phyloP scores from a whole-genome alignment of 2,888 invertebrate species.

The Lithodes maja region DNA sequence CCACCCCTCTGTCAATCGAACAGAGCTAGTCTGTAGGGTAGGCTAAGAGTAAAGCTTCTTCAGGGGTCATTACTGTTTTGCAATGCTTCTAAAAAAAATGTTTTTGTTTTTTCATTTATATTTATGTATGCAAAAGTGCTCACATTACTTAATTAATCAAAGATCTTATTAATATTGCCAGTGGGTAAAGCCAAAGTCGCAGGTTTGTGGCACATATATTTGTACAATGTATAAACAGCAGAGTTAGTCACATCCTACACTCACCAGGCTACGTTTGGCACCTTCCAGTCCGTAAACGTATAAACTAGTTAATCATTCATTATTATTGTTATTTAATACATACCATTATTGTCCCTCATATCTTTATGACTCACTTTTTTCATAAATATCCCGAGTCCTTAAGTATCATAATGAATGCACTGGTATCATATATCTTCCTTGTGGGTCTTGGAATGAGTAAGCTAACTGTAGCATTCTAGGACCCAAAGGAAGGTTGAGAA shows the following conservation, averaged over 20 bases:
- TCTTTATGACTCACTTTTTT: not conserved
- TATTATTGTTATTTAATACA: constrained; percentile 3
- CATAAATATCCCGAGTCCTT: not conserved
- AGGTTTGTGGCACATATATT: constrained; percentile 59
- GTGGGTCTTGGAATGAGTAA: not conserved
- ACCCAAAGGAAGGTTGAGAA: not conserved
- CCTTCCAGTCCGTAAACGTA: constrained; percentile 39
- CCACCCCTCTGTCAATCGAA: too few relatives aligned
- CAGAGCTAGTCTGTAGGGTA: too few relatives aligned
- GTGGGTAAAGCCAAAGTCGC: too few relatives aligned
- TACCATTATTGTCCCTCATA: not conserved
- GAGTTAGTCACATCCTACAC: constrained; percentile 48
- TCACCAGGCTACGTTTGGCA: constrained; percentile 54
- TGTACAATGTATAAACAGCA: constrained; percentile 65
- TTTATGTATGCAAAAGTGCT: too few relatives aligned
- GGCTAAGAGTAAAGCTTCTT: too few relatives aligned
- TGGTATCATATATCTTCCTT: not conserved
- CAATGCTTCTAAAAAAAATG: too few relatives aligned
- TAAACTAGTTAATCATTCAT: constrained; percentile 1
- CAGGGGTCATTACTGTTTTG: too few relatives aligned
- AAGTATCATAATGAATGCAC: not conserved
- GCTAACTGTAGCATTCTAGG: not conserved
- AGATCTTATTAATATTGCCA: too few relatives aligned
- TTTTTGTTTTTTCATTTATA: too few relatives aligned
- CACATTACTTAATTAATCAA: too few relatives aligned